Evolutionary conservation across 2,888 invertebrate genomes (phyloP).

Genomic region (Oligia latruncula): DNA sequence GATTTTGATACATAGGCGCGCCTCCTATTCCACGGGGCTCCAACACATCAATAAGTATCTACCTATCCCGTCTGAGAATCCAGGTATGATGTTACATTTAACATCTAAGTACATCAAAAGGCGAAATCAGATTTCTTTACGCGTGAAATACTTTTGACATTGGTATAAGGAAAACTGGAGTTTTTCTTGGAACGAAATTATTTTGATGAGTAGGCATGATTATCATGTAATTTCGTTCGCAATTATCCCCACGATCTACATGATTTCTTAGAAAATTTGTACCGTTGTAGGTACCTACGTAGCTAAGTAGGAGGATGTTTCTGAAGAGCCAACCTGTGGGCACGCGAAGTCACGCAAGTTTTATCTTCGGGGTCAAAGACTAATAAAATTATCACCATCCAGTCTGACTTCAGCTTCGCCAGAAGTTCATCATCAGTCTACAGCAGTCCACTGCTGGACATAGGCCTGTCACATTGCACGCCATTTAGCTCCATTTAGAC

Average conservation of each 20-base stretch:
- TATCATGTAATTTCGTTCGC: slow-evolving; percentile 34
- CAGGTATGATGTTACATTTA: too few relatives aligned
- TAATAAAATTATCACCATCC: too few relatives aligned
- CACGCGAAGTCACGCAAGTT: neutral
- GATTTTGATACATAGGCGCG: too few relatives aligned
- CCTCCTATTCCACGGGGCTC: too few relatives aligned
- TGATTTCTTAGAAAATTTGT: slow-evolving; percentile 38
- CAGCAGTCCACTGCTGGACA: too few relatives aligned
- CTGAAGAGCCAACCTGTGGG: neutral
- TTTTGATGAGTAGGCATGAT: slow-evolving; percentile 33
- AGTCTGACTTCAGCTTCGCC: neutral
- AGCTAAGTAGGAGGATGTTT: neutral
- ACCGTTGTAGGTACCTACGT: neutral
- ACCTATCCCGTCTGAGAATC: too few relatives aligned
- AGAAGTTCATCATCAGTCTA: neutral
- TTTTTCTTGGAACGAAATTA: slow-evolving; percentile 54
- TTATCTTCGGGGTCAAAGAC: neutral
- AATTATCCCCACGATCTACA: slow-evolving; percentile 30
- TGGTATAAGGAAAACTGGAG: slow-evolving; percentile 30
- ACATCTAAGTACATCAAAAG: too few relatives aligned
- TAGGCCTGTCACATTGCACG: neutral
- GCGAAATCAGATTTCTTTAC: neutral
- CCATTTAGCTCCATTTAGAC: neutral
- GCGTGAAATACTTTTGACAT: slow-evolving; percentile 4
- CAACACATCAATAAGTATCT: too few relatives aligned